These are phyloP conservation scores for Clarias pachynema DNA, from an alignment of 2,797 vertebrate species.

Conservation along the genomic window DNA sequence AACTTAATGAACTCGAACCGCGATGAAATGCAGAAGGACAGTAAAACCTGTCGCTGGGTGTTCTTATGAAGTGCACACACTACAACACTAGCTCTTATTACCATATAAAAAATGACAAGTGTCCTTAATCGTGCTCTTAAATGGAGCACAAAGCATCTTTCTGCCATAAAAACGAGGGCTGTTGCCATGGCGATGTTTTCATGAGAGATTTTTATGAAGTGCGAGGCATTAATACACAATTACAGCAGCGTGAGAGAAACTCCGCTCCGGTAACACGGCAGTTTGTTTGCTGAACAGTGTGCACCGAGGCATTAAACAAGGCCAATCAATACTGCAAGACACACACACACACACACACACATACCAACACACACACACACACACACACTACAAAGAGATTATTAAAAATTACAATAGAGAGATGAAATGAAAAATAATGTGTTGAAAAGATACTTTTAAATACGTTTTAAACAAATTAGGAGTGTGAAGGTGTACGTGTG, in stretches of 20 bases:
- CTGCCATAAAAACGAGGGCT: constrained; percentile 8
- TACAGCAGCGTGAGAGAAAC: constrained; percentile 15
- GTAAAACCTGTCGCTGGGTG: not conserved
- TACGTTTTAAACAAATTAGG: not conserved
- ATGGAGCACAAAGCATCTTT: constrained; percentile 6
- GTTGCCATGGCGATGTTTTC: constrained; percentile 31
- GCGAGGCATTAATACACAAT: constrained; percentile 22
- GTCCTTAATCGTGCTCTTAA: constrained; percentile 20
- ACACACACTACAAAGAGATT: not conserved
- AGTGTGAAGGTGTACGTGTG: not conserved
- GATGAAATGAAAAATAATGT: not conserved
- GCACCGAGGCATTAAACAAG: constrained; percentile 35
- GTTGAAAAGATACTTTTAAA: not conserved
- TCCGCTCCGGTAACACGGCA: not conserved
- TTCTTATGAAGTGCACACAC: not conserved
- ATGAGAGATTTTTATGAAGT: constrained; percentile 19
- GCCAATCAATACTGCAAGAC: constrained; percentile 26
- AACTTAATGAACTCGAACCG: not conserved
- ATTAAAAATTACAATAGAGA: not conserved
- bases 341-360: constrained; percentile 13
- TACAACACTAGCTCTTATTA: not conserved
- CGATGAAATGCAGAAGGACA: not conserved
- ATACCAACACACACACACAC: not conserved
- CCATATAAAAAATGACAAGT: constrained; percentile 34
- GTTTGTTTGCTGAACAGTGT: constrained; percentile 40